Evolutionary conservation across 2,888 invertebrate genomes (phyloP).

Genomic region (Notodonta ziczac): DNA sequence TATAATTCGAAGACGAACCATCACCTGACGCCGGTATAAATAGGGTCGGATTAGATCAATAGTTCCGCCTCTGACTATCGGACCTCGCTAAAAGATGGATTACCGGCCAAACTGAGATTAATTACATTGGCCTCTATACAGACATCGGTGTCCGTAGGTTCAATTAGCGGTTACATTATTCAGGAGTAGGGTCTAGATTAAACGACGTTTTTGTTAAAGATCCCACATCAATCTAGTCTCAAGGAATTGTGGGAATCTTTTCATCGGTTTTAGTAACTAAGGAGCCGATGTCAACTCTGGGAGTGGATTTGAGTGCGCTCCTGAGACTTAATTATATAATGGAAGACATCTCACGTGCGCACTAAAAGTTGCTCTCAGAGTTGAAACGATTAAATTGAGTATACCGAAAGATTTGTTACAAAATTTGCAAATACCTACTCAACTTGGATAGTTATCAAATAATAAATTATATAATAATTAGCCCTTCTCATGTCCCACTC

Average conservation of each 20-base stretch:
- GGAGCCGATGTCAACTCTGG: no score
- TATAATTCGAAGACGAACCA: conserved; percentile 34
- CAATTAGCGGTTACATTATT: conserved; percentile 37
- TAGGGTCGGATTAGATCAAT: conserved; percentile 55
- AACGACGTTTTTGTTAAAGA: conserved; percentile 23
- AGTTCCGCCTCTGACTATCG: conserved; percentile 44
- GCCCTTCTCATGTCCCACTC: no score
- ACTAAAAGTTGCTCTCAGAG: no score
- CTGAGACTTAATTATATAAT: background rate
- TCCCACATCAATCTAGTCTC: background rate
- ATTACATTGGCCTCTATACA: conserved; percentile 49
- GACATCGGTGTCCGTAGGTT: conserved; percentile 35
- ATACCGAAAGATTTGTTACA: no score
- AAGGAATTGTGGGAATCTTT: background rate
- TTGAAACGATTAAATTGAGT: no score
- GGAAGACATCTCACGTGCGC: no score
- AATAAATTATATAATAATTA: no score
- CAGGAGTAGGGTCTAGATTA: conserved; percentile 25
- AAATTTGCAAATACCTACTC: no score
- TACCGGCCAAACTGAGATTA: conserved; percentile 68
- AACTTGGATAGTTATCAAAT: no score
- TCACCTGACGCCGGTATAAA: conserved; percentile 53
- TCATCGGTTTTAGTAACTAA: background rate
- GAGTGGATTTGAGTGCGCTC: background rate
- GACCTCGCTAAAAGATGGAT: conserved; percentile 58